Conservation (phyloP, 2,888 invertebrate species). For the Catocala nupta region DNA sequence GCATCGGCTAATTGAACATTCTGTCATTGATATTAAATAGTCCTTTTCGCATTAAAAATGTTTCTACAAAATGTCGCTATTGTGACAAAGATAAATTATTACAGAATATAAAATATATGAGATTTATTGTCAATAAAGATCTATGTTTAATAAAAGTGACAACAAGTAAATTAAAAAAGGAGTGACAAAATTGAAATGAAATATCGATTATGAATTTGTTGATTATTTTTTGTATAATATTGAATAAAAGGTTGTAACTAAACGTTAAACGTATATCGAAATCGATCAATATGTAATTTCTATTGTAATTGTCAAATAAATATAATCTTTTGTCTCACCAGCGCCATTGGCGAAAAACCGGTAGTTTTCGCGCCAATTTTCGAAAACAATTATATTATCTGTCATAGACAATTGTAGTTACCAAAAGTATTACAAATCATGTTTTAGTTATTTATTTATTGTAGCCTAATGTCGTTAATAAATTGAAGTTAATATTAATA, state of each 20-base stretch:
- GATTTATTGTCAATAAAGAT: too few species aligned
- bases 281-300: too few species aligned
- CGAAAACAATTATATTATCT: not conserved
- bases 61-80: not conserved
- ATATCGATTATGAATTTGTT: too few species aligned
- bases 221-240: too few species aligned
- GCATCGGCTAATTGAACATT: too few species aligned
- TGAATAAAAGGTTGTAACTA: too few species aligned
- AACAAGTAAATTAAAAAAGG: not conserved
- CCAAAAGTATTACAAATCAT: conserved; percentile 21
- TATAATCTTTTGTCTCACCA: conserved; percentile 18
- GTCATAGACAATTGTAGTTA: conserved; percentile 17
- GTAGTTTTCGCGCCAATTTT: conserved; percentile 10
- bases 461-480: conserved; percentile 25
- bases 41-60: too few species aligned
- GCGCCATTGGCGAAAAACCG: conserved; percentile 10
- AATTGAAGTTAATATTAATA: conserved; percentile 17
- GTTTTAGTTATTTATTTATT: conserved; percentile 29
- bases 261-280: too few species aligned
- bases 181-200: not conserved
- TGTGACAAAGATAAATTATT: not conserved
- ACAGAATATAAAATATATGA: too few species aligned
- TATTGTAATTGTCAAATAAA: not conserved
- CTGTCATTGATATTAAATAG: too few species aligned
- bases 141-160: not conserved